A percentile compares a stretch with the other conserved stretches of the same genome.
Evolutionary conservation across 1,140 invertebrate genomes (phyloP).

Genomic region (Diabrotica virgifera): DNA sequence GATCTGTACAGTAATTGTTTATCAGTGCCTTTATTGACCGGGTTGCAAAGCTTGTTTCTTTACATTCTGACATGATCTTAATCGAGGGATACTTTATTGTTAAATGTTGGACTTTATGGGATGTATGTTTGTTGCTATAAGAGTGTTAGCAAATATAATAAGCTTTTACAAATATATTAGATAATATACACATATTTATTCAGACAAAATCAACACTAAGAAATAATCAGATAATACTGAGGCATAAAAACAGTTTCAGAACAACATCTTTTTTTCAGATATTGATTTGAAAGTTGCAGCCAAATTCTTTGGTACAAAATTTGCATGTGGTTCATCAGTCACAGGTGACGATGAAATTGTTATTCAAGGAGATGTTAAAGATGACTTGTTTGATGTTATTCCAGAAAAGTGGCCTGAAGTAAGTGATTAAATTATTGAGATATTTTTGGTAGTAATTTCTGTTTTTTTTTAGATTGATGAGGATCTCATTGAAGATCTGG

Average conservation of each 20-base stretch:
- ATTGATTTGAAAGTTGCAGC: slow-evolving; percentile 98
- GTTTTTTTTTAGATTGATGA: slow-evolving; percentile 59
- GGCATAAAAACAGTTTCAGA: neutral
- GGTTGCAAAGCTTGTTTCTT: too few relatives aligned
- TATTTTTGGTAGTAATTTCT: neutral
- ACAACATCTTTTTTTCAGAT: slow-evolving; percentile 59
- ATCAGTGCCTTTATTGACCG: too few relatives aligned
- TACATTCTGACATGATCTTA: too few relatives aligned
- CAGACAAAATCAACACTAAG: too few relatives aligned
- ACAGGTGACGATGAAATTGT: slow-evolving; percentile 99
- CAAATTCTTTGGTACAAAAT: slow-evolving; percentile 96
- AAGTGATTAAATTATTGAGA: slow-evolving; percentile 32
- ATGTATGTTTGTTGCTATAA: too few relatives aligned
- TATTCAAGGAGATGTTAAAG: slow-evolving; percentile 97
- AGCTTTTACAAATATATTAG: too few relatives aligned
- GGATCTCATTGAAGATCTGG: slow-evolving; percentile 68
- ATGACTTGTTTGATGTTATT: slow-evolving; percentile 95
- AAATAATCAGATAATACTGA: too few relatives aligned
- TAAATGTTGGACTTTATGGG: too few relatives aligned
- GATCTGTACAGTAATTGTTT: too few relatives aligned
- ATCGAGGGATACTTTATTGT: too few relatives aligned
- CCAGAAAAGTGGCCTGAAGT: slow-evolving; percentile 96
- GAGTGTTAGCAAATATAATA: too few relatives aligned
- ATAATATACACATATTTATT: too few relatives aligned
- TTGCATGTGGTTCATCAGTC: slow-evolving; percentile 98